phyloP scores from a whole-genome alignment of 2,113 vertebrate species.

The Promerops cafer region DNA sequence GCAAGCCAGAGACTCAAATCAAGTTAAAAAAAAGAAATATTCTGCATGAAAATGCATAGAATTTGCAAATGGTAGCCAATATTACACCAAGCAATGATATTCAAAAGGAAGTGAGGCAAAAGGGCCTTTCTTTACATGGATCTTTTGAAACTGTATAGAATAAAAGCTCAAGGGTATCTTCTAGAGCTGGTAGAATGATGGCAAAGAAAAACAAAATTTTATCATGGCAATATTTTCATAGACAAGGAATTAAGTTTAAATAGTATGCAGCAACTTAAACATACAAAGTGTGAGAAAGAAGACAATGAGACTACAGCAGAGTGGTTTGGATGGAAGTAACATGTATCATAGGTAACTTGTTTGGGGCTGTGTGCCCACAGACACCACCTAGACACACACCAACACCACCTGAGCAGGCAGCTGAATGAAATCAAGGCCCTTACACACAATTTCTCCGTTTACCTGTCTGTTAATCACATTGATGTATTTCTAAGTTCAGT shows the following conservation, averaged over 20 bases:
- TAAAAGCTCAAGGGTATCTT: neutral
- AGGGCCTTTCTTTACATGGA: neutral
- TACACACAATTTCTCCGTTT: neutral
- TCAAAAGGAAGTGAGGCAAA: neutral
- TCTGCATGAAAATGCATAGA: neutral
- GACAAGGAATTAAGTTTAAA: neutral
- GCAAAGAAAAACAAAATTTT: neutral
- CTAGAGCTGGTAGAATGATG: neutral
- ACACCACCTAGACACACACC: neutral
- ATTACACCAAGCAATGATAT: neutral
- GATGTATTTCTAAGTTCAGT: neutral
- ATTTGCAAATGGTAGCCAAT: neutral
- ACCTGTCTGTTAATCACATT: neutral
- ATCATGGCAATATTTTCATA: neutral
- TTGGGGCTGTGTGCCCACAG: neutral
- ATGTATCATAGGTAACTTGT: accelerated
- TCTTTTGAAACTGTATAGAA: neutral
- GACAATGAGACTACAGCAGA: neutral
- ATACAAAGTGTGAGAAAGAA: neutral
- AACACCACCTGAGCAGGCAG: neutral
- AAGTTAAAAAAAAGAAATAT: neutral
- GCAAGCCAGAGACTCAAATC: neutral
- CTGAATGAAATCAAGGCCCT: neutral
- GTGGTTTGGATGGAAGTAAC: neutral
- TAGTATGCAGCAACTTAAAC: neutral